Percentiles rank a stretch among this genome's conserved stretches.
Conservation (phyloP, 2,113 vertebrate species). For the Ardeotis arabs region DNA sequence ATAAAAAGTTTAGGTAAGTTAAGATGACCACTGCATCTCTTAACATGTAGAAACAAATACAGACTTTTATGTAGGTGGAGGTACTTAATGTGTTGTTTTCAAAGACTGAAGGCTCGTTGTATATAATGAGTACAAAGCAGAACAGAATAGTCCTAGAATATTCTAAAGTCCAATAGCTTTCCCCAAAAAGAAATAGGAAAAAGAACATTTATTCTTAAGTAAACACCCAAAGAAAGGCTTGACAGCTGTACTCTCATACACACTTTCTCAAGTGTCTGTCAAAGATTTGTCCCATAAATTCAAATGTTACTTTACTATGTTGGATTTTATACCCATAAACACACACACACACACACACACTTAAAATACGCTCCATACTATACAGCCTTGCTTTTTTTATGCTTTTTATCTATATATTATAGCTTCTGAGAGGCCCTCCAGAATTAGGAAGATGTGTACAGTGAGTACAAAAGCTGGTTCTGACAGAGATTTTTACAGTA, state of each 20-base stretch:
- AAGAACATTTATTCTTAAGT: not conserved
- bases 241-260: not conserved
- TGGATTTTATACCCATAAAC: not conserved
- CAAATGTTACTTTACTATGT: not conserved
- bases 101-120: not conserved
- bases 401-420: not conserved
- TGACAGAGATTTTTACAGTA: not conserved
- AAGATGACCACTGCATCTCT: not conserved
- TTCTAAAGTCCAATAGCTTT: not conserved
- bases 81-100: not conserved
- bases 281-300: not conserved
- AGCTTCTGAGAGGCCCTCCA: not conserved
- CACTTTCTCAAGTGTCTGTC: not conserved
- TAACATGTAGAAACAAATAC: not conserved
- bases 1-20: slow-evolving; percentile 58
- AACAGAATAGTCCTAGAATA: not conserved
- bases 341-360: no score
- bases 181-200: not conserved
- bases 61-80: not conserved
- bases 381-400: not conserved
- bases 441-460: not conserved
- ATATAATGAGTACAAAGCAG: rapidly evolving
- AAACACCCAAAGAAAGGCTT: not conserved
- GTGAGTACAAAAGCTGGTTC: not conserved
- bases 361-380: not conserved